Evolutionary conservation across 2,113 vertebrate genomes (phyloP), one percentile per base, ranked within the genome.

Genomic region (Ophthalmolycus amberensis): DNA sequence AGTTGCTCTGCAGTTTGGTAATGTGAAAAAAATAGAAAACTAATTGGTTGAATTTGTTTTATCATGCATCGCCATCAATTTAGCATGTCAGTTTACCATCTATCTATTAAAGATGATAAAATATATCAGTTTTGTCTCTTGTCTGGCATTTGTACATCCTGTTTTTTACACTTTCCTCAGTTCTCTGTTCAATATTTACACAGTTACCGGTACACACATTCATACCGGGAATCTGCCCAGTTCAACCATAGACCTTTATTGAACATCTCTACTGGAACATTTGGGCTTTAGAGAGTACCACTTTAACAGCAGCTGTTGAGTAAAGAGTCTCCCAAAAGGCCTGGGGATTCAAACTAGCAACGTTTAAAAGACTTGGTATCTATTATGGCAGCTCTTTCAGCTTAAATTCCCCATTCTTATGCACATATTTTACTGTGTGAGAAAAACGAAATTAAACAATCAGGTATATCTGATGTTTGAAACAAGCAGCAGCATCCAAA

Each of bases 1-100:
- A 64, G 59, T 4, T 65, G 27, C 64, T 72, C 66, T 40, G 75
- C 75, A 62, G 22, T 69, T 84, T 75, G 32, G 32, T 56, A 22
- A 18, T 9, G 11, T 15, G 60, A 52, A 65, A 5, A 5, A 50
- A n/a, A 37, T n/a, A 32, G 6, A n/a, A 25, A 56, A 56, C 22
- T 0, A 25, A 56, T 56, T 59, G 12, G 14, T 59, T 32, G 14
- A 1, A 46, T 59, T 34, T 29, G 22, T 27, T 40, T 14, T 8
- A 16, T 54, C n/a, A 32, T 56, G 50, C 37, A 58, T 44, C 5
- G 69, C 0, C 10, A 44, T 25, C 12, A 42, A 6, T 34, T 29
- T 38, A n/a, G 5, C 54, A 42, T 54, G 6, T 32, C 16, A 34
- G 6, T 67, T 22, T 25, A 46, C 37, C 18, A 18, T 5, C 32